A percentile compares a stretch with the other conserved stretches of the same genome.
Conservation (phyloP, 2,888 invertebrate genomes). For the Physocephala rufipes region DNA sequence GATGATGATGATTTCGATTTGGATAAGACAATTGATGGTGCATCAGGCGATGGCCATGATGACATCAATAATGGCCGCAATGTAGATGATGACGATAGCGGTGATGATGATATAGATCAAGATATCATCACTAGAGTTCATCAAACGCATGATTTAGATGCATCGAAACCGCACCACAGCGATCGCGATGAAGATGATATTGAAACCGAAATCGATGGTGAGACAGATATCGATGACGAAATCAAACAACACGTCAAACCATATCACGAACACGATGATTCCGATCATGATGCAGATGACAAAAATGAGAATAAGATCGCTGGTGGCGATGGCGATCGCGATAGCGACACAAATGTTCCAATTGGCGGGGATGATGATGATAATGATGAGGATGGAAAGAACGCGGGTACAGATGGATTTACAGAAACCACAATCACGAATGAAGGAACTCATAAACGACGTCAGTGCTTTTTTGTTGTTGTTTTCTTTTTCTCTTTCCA, state of each 20-base stretch:
- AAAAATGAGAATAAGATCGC: conserved; percentile 41
- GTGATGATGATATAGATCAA: conserved; percentile 43
- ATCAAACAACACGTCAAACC: conserved; percentile 21
- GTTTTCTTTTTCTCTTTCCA: conserved; percentile 41
- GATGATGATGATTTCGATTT: conserved; percentile 49
- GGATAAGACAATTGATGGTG: conserved; percentile 48
- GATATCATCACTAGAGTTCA: conserved; percentile 41
- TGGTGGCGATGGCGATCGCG: conserved; percentile 43
- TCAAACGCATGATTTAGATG: conserved; percentile 39
- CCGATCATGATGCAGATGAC: conserved; percentile 45
- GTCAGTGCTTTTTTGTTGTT: conserved; percentile 61
- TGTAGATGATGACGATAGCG: conserved; percentile 43
- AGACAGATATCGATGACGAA: conserved; percentile 42
- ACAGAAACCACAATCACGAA: conserved; percentile 53
- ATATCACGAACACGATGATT: conserved; percentile 29
- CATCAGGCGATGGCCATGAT: conserved; percentile 50
- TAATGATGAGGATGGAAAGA: conserved; percentile 45
- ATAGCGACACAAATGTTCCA: not conserved
- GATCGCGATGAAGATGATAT: conserved; percentile 30
- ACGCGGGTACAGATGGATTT: conserved; percentile 52
- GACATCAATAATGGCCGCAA: conserved; percentile 51
- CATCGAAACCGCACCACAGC: conserved; percentile 16
- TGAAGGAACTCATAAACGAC: conserved; percentile 51
- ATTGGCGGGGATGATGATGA: conserved; percentile 30
- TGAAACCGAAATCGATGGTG: conserved; percentile 43